Base-by-base conservation (phyloP, 2,888 invertebrate species). In the Lasioglossum lativentre region DNA sequence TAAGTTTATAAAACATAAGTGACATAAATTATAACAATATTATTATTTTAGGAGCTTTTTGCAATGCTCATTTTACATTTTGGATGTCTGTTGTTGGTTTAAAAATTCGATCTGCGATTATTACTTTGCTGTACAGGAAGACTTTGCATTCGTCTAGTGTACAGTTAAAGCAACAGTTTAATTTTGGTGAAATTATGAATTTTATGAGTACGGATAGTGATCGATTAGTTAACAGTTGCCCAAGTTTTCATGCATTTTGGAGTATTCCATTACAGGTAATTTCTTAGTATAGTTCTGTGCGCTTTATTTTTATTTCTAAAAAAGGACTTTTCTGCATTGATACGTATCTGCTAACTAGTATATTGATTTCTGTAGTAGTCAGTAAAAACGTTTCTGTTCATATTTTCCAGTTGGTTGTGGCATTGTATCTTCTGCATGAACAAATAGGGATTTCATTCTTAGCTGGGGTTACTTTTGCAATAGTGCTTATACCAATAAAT, bases 141-240 rank as follows among this genome's bases (percentile, higher is more conserved):
- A 96, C 96, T 16, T 94, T 97, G 42, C 93, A 93, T 66, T 93
- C 93, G 0, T 92, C 93, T 4, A 89, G 92, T 92, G 80, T 92
- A 92, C 88, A 95, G 92, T 90, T 95, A 92, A 85, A 94, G 92
- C 89, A 91, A 5, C 87, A 92, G 80, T 96, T 96, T 94, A 96
- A 96, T 23, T 96, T 97, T 66, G 99, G 99, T 0, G 98, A 99
- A 96, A 97, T 99, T 82, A 97, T 99, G 2, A 99, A 99, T 95
- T 98, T 98, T 91, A 99, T 99, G 98, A 99, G 99, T 47, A 99
- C 99, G 0, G 99, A 99, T 94, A 98, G 98, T 0, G 99, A 99
- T 94, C 96, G 99, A 90, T 98, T 99, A 90, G 98, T 99, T 0
- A 99, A 99, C 95, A 98, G 99, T 38, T 99, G 99, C 95, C 97